These are phyloP conservation scores for Anthopleura xanthogrammica DNA, from an alignment of 92 coral and sea anemone genomes.

Conservation along the genomic window DNA sequence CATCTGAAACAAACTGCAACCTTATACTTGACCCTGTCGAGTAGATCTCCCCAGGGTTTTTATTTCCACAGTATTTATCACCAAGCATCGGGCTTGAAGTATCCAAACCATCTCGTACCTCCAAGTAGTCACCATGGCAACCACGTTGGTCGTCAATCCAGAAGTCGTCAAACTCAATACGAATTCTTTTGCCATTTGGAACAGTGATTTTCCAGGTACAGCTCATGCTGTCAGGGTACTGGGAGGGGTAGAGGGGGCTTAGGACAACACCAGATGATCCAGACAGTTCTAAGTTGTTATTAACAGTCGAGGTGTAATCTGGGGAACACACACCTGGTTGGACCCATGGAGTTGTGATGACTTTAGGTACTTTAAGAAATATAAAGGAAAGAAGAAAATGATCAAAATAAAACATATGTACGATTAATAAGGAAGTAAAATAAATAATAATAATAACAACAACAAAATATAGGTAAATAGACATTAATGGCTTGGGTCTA, in stretches of 20 bases:
- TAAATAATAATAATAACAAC: not conserved
- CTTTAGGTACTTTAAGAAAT: slow-evolving; percentile 9
- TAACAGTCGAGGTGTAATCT: slow-evolving; percentile 11
- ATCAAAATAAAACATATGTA: no score
- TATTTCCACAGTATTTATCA: slow-evolving; percentile 31
- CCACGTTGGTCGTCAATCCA: slow-evolving; percentile 48
- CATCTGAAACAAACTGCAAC: slow-evolving; percentile 44
- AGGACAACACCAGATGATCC: slow-evolving; percentile 53
- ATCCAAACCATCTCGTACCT: slow-evolving; percentile 33
- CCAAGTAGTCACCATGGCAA: slow-evolving; percentile 37
- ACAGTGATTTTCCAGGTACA: slow-evolving; percentile 76
- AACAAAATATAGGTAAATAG: no score
- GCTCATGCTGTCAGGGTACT: slow-evolving; percentile 58
- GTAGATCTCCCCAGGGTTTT: slow-evolving; percentile 28
- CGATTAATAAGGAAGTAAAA: not conserved
- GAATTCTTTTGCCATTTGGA: slow-evolving; percentile 48
- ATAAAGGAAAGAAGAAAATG: not conserved
- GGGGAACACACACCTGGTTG: slow-evolving; percentile 41
- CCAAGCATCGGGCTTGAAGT: slow-evolving; percentile 24
- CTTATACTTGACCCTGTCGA: slow-evolving; percentile 28
- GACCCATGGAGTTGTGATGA: slow-evolving; percentile 21
- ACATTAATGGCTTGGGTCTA: no score
- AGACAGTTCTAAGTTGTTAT: slow-evolving; percentile 49
- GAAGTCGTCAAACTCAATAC: slow-evolving; percentile 42
- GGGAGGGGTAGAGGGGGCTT: slow-evolving; percentile 55